Conservation (phyloP, 2,113 vertebrate genomes). For the Pica pica region DNA sequence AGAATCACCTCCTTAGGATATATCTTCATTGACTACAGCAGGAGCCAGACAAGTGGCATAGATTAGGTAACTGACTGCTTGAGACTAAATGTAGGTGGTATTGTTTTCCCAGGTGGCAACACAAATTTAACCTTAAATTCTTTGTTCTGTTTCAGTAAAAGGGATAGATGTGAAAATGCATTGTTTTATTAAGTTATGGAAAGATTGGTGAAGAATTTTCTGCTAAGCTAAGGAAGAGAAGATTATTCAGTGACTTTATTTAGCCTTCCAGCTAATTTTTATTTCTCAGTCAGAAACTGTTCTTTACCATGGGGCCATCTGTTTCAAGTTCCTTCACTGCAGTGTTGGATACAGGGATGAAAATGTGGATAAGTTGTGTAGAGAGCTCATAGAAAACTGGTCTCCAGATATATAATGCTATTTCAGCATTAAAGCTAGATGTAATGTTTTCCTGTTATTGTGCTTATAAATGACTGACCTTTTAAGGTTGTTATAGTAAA, state of each 20-base stretch:
- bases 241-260: background rate
- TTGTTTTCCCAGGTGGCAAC: background rate
- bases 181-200: background rate
- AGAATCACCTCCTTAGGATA: background rate
- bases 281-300: conserved; percentile 11
- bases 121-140: background rate
- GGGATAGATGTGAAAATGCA: background rate
- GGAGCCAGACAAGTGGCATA: background rate
- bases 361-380: background rate
- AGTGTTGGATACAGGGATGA: background rate
- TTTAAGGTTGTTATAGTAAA: background rate
- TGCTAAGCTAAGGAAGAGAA: background rate
- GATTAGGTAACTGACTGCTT: background rate
- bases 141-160: background rate
- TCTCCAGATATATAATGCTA: background rate
- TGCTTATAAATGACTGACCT: background rate
- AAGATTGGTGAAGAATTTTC: background rate
- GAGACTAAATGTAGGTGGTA: background rate
- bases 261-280: conserved; percentile 4
- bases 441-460: background rate
- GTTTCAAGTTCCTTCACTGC: background rate
- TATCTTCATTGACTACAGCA: background rate
- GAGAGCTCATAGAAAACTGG: background rate
- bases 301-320: background rate
- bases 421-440: background rate